These are phyloP conservation scores for Ochropleura plecta DNA, from an alignment of 2,888 invertebrate genomes.

Conservation along the genomic window DNA sequence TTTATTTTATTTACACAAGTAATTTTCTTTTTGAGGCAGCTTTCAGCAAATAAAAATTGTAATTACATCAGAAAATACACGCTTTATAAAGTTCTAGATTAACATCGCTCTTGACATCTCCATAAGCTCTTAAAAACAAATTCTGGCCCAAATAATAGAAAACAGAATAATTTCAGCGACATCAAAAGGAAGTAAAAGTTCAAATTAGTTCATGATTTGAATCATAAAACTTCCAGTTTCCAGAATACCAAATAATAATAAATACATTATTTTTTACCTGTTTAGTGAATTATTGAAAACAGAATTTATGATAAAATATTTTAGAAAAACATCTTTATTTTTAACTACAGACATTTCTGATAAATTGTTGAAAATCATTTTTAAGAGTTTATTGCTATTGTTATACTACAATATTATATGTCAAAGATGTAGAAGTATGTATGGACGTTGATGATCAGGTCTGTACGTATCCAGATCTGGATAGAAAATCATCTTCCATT, in stretches of 20 bases:
- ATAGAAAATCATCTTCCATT: no score
- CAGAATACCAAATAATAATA: conserved; percentile 64
- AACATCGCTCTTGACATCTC: background rate
- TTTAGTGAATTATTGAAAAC: conserved; percentile 26
- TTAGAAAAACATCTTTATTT: background rate
- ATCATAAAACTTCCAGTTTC: conserved; percentile 73
- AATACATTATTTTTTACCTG: conserved; percentile 41
- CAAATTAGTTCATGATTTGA: conserved; percentile 78
- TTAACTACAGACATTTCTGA: background rate
- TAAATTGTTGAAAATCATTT: background rate
- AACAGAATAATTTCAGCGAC: conserved; percentile 67
- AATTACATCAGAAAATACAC: background rate
- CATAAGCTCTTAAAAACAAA: conserved; percentile 32
- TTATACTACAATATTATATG: no score
- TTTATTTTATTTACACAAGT: background rate
- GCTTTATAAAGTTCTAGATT: background rate
- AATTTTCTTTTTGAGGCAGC: background rate
- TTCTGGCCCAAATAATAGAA: conserved; percentile 61
- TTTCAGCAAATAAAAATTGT: background rate
- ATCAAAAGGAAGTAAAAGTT: conserved; percentile 73
- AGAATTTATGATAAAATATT: conserved; percentile 12
- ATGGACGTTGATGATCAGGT: no score
- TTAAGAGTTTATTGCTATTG: background rate
- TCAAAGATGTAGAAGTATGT: no score
- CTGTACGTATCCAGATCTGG: no score